These are phyloP conservation scores for Nomia melanderi DNA, from an alignment of 1,140 invertebrate species.

Conservation along the genomic window DNA sequence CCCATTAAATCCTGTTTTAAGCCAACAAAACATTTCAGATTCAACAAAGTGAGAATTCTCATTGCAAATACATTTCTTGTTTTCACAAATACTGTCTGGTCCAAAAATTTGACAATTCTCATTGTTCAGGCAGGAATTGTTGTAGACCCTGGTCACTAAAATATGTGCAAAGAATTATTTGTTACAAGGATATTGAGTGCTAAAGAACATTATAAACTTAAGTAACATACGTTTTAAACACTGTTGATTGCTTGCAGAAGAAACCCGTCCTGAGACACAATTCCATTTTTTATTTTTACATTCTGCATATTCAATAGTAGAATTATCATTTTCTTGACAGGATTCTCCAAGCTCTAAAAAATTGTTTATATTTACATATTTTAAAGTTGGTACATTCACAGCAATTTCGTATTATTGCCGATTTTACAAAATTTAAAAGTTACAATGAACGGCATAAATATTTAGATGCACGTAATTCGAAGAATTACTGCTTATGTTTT, in stretches of 20 bases:
- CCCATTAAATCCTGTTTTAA: slow-evolving; percentile 50
- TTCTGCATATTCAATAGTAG: slow-evolving; percentile 43
- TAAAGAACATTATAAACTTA: not conserved
- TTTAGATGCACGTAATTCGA: too few species aligned
- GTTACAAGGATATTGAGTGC: not conserved
- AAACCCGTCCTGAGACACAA: slow-evolving; percentile 50
- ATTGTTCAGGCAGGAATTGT: slow-evolving; percentile 36
- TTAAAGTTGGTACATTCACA: too few species aligned
- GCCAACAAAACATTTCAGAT: slow-evolving; percentile 68
- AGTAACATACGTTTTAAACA: slow-evolving; percentile 64
- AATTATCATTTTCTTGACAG: slow-evolving; percentile 30
- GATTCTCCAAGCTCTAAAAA: slow-evolving; percentile 64
- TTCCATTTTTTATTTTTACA: slow-evolving; percentile 60
- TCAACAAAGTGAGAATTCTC: slow-evolving; percentile 58
- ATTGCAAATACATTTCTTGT: slow-evolving; percentile 61
- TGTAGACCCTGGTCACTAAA: slow-evolving; percentile 4
- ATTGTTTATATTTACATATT: not conserved
- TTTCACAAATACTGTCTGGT: slow-evolving; percentile 56
- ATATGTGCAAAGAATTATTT: too few species aligned
- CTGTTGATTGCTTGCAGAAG: slow-evolving; percentile 50
- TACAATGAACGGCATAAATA: too few species aligned
- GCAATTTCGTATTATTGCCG: too few species aligned
- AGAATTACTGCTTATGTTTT: too few species aligned
- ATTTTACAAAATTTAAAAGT: too few species aligned
- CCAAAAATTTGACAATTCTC: slow-evolving; percentile 67